Conservation (phyloP, 2,888 invertebrate genomes). For the Seira sanloemensis region DNA sequence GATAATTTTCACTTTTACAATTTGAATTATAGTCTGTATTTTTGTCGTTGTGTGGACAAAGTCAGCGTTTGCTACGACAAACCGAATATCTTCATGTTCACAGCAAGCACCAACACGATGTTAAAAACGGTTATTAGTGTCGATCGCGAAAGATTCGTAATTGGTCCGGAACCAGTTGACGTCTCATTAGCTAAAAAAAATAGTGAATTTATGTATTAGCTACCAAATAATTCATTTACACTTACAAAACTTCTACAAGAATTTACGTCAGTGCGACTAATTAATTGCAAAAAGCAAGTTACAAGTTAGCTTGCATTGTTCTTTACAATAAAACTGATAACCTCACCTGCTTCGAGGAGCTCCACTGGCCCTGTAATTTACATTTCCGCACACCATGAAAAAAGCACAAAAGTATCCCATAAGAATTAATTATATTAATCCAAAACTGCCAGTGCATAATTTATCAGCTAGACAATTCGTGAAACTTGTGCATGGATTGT, state of each 20-base stretch:
- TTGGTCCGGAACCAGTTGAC: constrained; percentile 22
- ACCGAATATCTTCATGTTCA: constrained; percentile 40
- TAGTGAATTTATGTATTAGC: neutral
- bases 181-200: constrained; percentile 21
- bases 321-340: neutral
- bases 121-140: constrained; percentile 31
- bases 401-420: too few relatives aligned
- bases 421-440: neutral
- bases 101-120: constrained; percentile 26
- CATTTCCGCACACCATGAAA: neutral
- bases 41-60: too few relatives aligned
- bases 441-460: neutral
- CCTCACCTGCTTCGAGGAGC: neutral
- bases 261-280: too few relatives aligned
- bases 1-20: too few relatives aligned
- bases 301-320: too few relatives aligned
- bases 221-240: neutral
- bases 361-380: neutral
- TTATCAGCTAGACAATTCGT: too few relatives aligned
- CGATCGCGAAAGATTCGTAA: constrained; percentile 3
- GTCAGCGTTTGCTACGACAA: constrained; percentile 27
- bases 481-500: too few relatives aligned
- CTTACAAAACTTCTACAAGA: too few relatives aligned
- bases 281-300: too few relatives aligned
- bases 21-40: too few relatives aligned